Conservation (phyloP, 1,140 invertebrate species). For the Arctopsyche grandis region DNA sequence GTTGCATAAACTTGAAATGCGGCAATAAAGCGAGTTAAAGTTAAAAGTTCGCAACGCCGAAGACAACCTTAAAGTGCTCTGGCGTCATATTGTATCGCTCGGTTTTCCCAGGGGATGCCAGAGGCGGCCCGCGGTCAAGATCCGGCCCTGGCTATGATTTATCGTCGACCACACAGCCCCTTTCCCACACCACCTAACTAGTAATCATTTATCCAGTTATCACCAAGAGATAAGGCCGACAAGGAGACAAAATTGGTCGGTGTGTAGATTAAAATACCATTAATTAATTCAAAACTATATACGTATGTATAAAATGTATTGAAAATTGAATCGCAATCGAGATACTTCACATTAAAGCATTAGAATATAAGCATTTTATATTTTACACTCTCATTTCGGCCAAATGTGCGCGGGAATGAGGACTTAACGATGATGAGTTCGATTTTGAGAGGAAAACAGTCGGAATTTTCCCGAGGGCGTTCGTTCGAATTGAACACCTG, state of each 20-base stretch:
- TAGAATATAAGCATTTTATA: no score
- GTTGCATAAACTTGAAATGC: constrained; percentile 29
- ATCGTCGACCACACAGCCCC: not conserved
- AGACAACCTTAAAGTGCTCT: constrained; percentile 4
- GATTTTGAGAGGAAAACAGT: not conserved
- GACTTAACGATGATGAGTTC: not conserved
- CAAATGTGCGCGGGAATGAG: no score
- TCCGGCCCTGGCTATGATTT: constrained; percentile 18
- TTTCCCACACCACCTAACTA: not conserved
- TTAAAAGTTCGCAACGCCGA: not conserved
- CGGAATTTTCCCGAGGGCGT: not conserved
- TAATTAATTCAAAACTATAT: no score
- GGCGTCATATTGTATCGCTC: constrained; percentile 12
- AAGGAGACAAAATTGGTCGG: not conserved
- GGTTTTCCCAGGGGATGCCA: constrained; percentile 1
- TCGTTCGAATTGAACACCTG: constrained; percentile 9
- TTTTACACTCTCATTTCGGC: no score
- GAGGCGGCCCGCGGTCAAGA: constrained; percentile 14
- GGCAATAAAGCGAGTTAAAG: constrained; percentile 25
- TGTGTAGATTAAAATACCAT: no score
- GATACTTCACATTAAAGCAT: no score
- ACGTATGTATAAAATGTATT: no score
- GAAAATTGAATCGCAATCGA: no score
- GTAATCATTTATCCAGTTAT: constrained; percentile 23
- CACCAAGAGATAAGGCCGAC: not conserved